phyloP scores from a whole-genome alignment of 2,797 vertebrate species.

The Falco novaeseelandiae region DNA sequence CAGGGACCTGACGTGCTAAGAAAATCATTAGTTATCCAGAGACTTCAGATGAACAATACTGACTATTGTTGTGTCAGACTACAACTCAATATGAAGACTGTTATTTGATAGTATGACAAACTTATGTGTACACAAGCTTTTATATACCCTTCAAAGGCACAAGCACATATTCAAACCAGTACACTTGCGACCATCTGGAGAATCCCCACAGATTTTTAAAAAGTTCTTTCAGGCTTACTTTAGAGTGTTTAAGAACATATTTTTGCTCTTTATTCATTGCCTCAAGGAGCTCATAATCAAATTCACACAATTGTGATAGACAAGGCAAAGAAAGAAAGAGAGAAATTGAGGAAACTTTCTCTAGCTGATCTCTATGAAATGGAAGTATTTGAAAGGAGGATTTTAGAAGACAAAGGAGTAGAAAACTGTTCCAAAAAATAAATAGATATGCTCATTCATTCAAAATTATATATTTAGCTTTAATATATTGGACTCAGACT shows the following conservation, averaged over 20 bases:
- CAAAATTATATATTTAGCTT: background rate
- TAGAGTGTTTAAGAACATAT: background rate
- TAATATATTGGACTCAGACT: background rate
- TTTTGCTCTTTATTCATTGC: background rate
- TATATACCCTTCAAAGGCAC: background rate
- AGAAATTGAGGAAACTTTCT: background rate
- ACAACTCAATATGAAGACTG: background rate
- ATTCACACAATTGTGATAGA: background rate
- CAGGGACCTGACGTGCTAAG: background rate
- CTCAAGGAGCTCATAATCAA: background rate
- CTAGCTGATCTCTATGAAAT: background rate
- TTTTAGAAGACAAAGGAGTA: background rate
- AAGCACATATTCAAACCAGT: background rate
- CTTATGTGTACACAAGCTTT: background rate
- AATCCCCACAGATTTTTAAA: background rate
- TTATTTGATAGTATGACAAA: background rate
- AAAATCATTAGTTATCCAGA: background rate
- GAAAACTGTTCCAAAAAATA: background rate
- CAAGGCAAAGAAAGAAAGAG: background rate
- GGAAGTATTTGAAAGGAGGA: background rate
- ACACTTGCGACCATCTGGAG: background rate
- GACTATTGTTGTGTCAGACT: background rate
- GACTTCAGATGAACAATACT: background rate
- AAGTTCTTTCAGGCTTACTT: background rate
- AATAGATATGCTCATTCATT: background rate